A percentile compares a stretch with the other conserved stretches of the same genome.
These are phyloP conservation scores for Andrena hattorfiana DNA, from an alignment of 2,888 invertebrate genomes.

Conservation along the genomic window DNA sequence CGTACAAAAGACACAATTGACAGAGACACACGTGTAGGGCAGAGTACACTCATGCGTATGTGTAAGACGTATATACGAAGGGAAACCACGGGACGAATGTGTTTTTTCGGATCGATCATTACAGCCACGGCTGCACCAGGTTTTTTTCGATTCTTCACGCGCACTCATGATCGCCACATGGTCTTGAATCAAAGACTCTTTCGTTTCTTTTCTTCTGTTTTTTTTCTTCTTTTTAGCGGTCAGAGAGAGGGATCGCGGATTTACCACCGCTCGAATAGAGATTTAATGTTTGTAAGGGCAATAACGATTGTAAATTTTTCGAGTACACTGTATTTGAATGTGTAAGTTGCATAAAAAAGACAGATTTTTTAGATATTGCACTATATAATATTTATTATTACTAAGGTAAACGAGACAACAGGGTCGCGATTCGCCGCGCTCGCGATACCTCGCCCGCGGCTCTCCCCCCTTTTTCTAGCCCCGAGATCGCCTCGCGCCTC, in stretches of 20 bases:
- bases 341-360: constrained; percentile 82
- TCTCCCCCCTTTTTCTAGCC: constrained; percentile 7
- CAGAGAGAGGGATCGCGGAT: constrained; percentile 71
- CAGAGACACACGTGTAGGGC: neutral
- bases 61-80: constrained; percentile 10
- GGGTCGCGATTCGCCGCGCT: constrained; percentile 64
- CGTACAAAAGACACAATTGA: constrained; percentile 11
- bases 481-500: constrained; percentile 45
- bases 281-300: constrained; percentile 82
- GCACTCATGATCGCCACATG: constrained; percentile 48
- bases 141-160: constrained; percentile 50
- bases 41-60: constrained; percentile 5
- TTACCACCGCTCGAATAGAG: constrained; percentile 77
- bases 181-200: constrained; percentile 65
- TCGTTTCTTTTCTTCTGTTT: constrained; percentile 51
- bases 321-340: constrained; percentile 82
- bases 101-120: constrained; percentile 32
- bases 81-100: constrained; percentile 18
- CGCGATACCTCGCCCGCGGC: constrained; percentile 42
- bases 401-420: constrained; percentile 63
- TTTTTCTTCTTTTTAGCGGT: constrained; percentile 69
- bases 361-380: constrained; percentile 84
- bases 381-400: constrained; percentile 82
- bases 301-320: constrained; percentile 83
- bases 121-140: constrained; percentile 56